These are phyloP conservation scores for rat (Rattus norvegicus) DNA, from an alignment of 2,113 vertebrate species.

Conservation along the genomic window DNA sequence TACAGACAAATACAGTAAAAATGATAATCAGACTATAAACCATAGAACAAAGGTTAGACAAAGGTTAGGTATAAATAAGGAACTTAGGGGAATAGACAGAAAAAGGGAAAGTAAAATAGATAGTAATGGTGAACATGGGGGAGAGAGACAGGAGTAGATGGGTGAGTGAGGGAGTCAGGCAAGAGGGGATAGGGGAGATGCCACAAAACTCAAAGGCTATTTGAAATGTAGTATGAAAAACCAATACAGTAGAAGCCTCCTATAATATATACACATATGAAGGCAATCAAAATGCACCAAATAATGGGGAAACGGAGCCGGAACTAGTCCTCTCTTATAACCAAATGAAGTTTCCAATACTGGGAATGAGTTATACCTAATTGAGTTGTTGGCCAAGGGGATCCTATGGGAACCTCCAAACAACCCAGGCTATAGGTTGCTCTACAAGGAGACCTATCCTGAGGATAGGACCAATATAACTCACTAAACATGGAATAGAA, in stretches of 20 bases:
- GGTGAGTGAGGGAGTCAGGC: background rate
- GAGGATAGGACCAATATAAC: background rate
- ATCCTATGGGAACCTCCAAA: background rate
- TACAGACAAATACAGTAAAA: background rate
- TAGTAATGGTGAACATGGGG: background rate
- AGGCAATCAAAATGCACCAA: background rate
- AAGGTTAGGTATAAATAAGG: background rate
- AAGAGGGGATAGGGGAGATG: background rate
- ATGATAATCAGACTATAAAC: background rate
- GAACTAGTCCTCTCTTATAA: background rate
- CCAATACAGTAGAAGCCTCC: background rate
- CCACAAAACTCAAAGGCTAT: background rate
- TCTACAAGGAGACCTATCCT: background rate
- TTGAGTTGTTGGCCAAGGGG: background rate
- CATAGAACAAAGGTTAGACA: background rate
- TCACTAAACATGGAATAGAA: background rate
- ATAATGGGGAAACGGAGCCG: background rate
- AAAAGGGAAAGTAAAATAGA: background rate
- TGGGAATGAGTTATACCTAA: background rate
- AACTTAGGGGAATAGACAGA: background rate
- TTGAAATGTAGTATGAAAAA: background rate
- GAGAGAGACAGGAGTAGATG: background rate
- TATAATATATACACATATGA: background rate
- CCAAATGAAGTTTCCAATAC: background rate
- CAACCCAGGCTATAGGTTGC: background rate